Evolutionary conservation across 2,797 vertebrate genomes (phyloP), one percentile per base, ranked within the genome.

Genomic region (Sebastes elongatus): DNA sequence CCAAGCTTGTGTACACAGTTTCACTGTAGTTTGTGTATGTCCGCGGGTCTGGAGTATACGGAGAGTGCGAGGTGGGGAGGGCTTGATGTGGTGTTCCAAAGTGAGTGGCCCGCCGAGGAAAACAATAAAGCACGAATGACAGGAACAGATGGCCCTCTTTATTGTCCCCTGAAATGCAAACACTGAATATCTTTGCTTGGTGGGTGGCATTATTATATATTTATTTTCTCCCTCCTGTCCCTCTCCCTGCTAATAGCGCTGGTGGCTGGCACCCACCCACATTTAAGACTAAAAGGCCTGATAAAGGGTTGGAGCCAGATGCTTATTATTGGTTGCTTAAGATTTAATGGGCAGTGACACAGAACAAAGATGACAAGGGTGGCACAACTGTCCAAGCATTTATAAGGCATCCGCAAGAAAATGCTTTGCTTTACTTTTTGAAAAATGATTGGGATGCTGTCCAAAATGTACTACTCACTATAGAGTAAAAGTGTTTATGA

Each of bases 131-230:
- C 89, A 94, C 84, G 63, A 94, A 94, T 95, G 95, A 96, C 93
- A 95, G 90, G 91, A 95, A 95, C 96, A 96, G 95, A 95, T 95
- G 95, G 95, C 90, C 90, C 84, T 92, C 93, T 96, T 96, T 96
- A 96, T 95, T 95, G 94, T 95, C 93, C 92, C 90, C 92, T 93
- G 93, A 95, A 96, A 96, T 95, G 94, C 94, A 95, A 95, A 96
- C 91, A 94, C 90, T 93, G 92, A 95, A 94, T 95, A 92, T 95
- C 93, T 94, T 95, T 93, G 92, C 92, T 92, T 93, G 86, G 88
- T 93, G 92, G 88, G 90, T 91, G 92, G 93, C 85, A 86, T 86
- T 83, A 83, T 92, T 94, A 92, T 94, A 93, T 94, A 93, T 94
- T 93, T 94, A 94, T 93, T 90, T 92, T 80, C 78, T 63, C 77